These are phyloP conservation scores for Thymallus thymallus DNA, from an alignment of 2,113 vertebrate species.

Conservation along the genomic window DNA sequence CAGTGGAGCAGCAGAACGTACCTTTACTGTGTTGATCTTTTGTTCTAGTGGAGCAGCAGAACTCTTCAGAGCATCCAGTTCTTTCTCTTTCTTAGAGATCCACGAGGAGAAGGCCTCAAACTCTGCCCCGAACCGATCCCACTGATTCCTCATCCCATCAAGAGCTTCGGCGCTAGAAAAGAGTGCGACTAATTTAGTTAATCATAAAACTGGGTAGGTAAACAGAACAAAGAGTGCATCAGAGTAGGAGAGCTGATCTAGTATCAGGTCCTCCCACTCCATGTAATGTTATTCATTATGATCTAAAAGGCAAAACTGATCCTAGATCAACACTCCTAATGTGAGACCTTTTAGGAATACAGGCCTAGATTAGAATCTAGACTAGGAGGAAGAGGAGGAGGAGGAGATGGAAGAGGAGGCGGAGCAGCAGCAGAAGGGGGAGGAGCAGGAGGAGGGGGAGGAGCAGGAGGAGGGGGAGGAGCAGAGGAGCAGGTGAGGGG, in stretches of 20 bases:
- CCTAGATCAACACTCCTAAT: background rate
- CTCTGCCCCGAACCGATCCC: conserved; percentile 85
- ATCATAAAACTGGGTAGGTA: background rate
- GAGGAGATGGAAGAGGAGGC: no score
- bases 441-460: no score
- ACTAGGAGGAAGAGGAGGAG: background rate
- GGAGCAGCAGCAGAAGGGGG: no score
- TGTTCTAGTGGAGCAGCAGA: conserved; percentile 77
- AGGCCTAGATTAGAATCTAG: no score
- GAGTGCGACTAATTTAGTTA: background rate
- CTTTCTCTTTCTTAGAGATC: conserved; percentile 90
- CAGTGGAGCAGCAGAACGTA: conserved; percentile 73
- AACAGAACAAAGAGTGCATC: background rate
- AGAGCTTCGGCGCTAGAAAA: conserved; percentile 85
- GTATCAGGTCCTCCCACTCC: no score
- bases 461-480: no score
- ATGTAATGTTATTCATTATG: no score
- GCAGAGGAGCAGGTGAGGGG: no score
- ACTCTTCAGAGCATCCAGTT: conserved; percentile 79
- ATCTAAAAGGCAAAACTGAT: background rate
- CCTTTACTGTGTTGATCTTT: conserved; percentile 87
- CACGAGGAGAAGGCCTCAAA: conserved; percentile 88
- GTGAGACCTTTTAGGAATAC: no score
- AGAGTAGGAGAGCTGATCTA: no score
- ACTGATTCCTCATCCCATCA: conserved; percentile 87